Conservation (phyloP, 1,140 invertebrate species). For the Ridgeia piscesae region DNA sequence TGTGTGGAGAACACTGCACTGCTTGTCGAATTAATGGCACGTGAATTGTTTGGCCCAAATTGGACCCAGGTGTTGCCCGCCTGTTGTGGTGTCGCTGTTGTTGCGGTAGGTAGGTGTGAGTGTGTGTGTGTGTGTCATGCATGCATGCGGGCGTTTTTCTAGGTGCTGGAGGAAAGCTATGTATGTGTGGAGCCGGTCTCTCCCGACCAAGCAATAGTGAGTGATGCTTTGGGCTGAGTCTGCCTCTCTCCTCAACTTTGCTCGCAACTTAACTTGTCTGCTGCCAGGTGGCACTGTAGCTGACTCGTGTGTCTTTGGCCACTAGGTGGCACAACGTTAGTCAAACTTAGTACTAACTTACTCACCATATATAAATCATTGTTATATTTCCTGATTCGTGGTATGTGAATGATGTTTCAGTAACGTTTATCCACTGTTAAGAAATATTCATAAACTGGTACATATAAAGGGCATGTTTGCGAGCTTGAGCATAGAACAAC, state of each 20-base stretch:
- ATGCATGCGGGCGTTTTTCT: neutral
- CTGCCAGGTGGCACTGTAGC: neutral
- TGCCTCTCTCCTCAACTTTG: neutral
- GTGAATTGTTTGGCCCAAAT: neutral
- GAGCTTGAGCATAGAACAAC: neutral
- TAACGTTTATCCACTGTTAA: neutral
- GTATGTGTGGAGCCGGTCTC: neutral
- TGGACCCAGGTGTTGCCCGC: neutral
- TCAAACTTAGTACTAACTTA: slow-evolving; percentile 4
- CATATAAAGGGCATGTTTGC: neutral
- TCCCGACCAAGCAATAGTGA: neutral
- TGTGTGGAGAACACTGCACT: neutral
- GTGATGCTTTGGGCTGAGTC: neutral
- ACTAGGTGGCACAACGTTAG: neutral
- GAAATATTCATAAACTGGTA: neutral
- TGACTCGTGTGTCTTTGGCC: too few species aligned
- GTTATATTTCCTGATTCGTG: neutral
- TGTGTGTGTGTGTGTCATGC: neutral
- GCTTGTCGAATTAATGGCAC: neutral
- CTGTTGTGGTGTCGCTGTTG: neutral
- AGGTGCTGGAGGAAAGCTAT: neutral
- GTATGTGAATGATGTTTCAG: neutral
- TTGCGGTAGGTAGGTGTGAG: neutral
- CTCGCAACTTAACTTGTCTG: neutral
- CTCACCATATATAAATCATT: neutral